phyloP scores from a whole-genome alignment of 2,113 vertebrate genomes.

The Probosciger aterrimus region DNA sequence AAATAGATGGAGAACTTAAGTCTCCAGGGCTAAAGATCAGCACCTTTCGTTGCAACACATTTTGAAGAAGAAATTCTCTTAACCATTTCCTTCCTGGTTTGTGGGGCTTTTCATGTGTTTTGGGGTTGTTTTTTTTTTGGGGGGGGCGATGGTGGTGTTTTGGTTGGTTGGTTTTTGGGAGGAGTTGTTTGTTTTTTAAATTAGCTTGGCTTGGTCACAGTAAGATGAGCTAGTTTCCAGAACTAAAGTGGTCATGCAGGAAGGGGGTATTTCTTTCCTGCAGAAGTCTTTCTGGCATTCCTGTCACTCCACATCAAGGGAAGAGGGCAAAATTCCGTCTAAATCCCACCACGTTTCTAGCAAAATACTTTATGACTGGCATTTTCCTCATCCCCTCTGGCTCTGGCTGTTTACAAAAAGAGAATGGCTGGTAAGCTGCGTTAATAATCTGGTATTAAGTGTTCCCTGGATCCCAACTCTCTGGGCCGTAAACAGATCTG shows the following conservation, averaged over 20 bases:
- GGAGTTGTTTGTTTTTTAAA: background rate
- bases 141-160: background rate
- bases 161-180: background rate
- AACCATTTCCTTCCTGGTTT: background rate
- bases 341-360: conserved; percentile 19
- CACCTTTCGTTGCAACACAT: background rate
- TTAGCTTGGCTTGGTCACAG: background rate
- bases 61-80: background rate
- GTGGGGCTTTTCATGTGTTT: background rate
- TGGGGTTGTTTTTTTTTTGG: background rate
- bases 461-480: conserved; percentile 31
- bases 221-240: background rate
- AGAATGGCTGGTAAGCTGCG: conserved; percentile 56
- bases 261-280: background rate
- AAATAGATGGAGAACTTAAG: background rate
- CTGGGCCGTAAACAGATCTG: conserved; percentile 35
- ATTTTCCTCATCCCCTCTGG: conserved; percentile 52
- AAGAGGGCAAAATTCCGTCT: conserved; percentile 40
- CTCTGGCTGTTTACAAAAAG: conserved; percentile 45
- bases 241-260: background rate
- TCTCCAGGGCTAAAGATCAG: background rate
- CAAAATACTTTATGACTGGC: conserved; percentile 22
- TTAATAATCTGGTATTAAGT: conserved; percentile 68
- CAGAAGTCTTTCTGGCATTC: background rate
- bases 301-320: background rate